Conservation (phyloP, 2,797 vertebrate species). For the Crocidura indochinensis region DNA sequence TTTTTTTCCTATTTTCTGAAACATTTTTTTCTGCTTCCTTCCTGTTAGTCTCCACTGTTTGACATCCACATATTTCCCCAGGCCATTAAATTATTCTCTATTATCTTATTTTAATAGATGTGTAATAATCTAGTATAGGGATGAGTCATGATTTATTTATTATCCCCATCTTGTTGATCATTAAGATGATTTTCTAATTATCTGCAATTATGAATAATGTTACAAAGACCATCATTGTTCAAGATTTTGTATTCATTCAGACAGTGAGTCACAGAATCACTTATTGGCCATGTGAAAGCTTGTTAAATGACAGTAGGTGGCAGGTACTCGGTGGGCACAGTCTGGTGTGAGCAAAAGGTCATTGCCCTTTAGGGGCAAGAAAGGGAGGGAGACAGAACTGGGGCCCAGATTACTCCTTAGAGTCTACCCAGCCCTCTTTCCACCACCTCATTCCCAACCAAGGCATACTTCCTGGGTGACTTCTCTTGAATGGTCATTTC, state of each 20-base stretch:
- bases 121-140: not conserved
- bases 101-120: constrained; percentile 58
- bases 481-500: not conserved
- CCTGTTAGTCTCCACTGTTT: not conserved
- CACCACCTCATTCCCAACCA: not conserved
- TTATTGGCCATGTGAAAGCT: constrained; percentile 1
- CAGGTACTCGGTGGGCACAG: not conserved
- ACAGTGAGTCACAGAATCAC: not conserved
- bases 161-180: constrained; percentile 42
- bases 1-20: not conserved
- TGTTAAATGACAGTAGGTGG: not conserved
- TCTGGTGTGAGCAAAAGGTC: not conserved
- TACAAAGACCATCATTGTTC: constrained; percentile 33
- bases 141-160: constrained; percentile 59
- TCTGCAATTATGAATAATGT: constrained; percentile 50
- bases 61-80: not conserved
- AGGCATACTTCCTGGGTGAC: not conserved
- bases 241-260: constrained; percentile 10
- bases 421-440: not conserved
- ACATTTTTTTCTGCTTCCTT: not conserved
- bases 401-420: fast-evolving
- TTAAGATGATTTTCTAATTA: constrained; percentile 65
- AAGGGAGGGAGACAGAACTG: too few relatives aligned
- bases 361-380: too few relatives aligned
- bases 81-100: constrained; percentile 13